Conservation (phyloP, 1,140 invertebrate genomes). For the Drosophila bipectinata region DNA sequence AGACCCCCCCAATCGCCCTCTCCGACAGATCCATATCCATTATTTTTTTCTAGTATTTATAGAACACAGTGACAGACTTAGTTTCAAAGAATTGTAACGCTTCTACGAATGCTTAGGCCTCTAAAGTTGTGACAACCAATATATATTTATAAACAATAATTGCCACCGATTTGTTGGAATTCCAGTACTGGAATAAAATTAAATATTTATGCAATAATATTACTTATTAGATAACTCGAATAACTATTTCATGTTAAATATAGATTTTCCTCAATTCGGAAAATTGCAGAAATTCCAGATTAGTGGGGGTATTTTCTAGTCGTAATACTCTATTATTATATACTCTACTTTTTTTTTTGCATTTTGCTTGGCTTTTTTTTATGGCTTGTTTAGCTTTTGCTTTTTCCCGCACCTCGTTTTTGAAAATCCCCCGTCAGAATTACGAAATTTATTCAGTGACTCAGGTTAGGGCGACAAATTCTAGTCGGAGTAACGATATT, state of each 20-base stretch:
- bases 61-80: conserved; percentile 15
- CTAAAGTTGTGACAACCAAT: conserved; percentile 23
- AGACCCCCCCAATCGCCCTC: background rate
- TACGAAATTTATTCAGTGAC: conserved; percentile 17
- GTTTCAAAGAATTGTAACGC: conserved; percentile 52
- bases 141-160: background rate
- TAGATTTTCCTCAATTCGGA: conserved; percentile 1
- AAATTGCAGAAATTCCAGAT: conserved; percentile 7
- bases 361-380: conserved; percentile 30
- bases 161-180: background rate
- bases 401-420: conserved; percentile 31
- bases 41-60: conserved; percentile 14
- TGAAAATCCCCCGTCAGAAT: conserved; percentile 19
- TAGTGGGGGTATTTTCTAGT: conserved; percentile 16
- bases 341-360: conserved; percentile 10
- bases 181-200: background rate
- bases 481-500: background rate
- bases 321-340: background rate
- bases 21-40: background rate
- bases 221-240: background rate
- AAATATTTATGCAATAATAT: background rate
- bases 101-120: conserved; percentile 31
- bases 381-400: conserved; percentile 4
- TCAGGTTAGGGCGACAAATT: conserved; percentile 31
- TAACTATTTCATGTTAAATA: background rate